Evolutionary conservation across 2,888 invertebrate species (phyloP).

Genomic region (Geotrupes spiniger): DNA sequence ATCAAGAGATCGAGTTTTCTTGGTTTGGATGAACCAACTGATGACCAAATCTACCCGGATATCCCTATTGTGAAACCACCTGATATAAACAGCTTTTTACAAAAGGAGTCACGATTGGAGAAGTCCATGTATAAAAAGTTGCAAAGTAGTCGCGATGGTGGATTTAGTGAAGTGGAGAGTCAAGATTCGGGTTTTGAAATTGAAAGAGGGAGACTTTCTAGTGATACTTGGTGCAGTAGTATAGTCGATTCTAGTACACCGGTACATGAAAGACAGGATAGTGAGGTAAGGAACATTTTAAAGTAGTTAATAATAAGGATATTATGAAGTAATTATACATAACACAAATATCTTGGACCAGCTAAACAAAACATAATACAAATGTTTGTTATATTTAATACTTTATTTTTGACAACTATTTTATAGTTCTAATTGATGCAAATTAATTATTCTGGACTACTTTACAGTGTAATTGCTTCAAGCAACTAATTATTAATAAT

Average conservation of each 20-base stretch:
- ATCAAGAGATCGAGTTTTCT: constrained; percentile 83
- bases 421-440: too few species aligned
- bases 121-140: constrained; percentile 68
- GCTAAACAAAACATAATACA: background rate
- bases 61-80: constrained; percentile 68
- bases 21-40: constrained; percentile 73
- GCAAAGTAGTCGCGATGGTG: constrained; percentile 39
- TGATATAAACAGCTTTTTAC: constrained; percentile 76
- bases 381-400: background rate
- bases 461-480: too few species aligned
- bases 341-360: too few species aligned
- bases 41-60: constrained; percentile 68
- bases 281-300: constrained; percentile 57
- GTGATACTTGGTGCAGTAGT: constrained; percentile 58
- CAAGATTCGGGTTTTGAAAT: constrained; percentile 78
- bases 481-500: too few species aligned
- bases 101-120: constrained; percentile 75
- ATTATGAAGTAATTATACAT: too few species aligned
- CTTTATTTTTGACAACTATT: too few species aligned
- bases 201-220: constrained; percentile 55
- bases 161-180: constrained; percentile 55
- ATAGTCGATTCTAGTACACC: constrained; percentile 39
- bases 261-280: constrained; percentile 73
- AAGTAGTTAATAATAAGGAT: too few species aligned
- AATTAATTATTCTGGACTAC: too few species aligned